Conservation (phyloP, 2,888 invertebrate species). For the Caenorhabditis parvicauda region DNA sequence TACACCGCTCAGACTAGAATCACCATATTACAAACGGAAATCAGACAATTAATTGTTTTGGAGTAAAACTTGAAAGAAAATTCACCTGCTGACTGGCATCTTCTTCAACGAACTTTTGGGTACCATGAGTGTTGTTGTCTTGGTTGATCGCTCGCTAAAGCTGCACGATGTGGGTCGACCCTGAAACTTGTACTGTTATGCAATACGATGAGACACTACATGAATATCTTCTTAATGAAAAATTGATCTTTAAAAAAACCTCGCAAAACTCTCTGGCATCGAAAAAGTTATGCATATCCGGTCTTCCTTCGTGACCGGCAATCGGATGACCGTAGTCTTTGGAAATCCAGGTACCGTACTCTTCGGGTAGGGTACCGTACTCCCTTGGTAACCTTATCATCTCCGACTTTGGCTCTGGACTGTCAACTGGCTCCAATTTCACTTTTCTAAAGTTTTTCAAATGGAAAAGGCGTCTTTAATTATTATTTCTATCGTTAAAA, state of each 20-base stretch:
- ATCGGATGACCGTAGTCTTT: conserved; percentile 40
- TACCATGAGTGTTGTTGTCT: conserved; percentile 15
- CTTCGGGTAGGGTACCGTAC: conserved; percentile 41
- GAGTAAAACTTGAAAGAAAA: no score
- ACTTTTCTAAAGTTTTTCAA: conserved; percentile 20
- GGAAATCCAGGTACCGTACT: conserved; percentile 40
- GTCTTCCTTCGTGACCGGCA: conserved; percentile 39
- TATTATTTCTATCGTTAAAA: no score
- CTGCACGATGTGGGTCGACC: conserved; percentile 22
- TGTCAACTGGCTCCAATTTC: conserved; percentile 23
- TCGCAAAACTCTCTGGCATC: conserved; percentile 25
- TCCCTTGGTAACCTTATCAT: conserved; percentile 48
- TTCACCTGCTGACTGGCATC: no score
- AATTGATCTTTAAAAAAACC: not conserved
- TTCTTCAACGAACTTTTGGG: conserved; percentile 4
- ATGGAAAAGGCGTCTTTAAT: no score
- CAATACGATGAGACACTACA: not conserved
- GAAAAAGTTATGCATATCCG: conserved; percentile 41
- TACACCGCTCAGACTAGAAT: conserved; percentile 49
- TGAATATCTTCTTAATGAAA: not conserved
- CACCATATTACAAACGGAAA: no score
- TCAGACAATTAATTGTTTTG: no score
- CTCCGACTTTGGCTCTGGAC: conserved; percentile 16
- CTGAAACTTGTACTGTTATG: not conserved
- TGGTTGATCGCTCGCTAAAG: conserved; percentile 14